Evolutionary conservation across 2,797 vertebrate species (phyloP).

Genomic region (Argentina silus): DNA sequence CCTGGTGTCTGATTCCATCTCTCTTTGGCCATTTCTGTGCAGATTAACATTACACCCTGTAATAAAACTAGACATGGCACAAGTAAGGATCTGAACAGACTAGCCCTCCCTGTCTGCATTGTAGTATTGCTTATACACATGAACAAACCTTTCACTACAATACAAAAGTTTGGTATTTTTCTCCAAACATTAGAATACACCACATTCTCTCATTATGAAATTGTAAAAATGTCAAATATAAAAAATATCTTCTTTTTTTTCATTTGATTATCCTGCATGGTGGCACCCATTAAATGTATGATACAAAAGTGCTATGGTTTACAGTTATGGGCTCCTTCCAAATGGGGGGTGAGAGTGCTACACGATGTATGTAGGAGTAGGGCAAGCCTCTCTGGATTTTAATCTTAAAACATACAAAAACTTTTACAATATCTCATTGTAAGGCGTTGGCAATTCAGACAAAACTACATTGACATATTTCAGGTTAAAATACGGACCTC

Average conservation of each 20-base stretch:
- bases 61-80: slow-evolving; percentile 35
- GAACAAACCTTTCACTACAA: slow-evolving; percentile 54
- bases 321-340: neutral
- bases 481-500: slow-evolving; percentile 54
- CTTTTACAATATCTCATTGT: slow-evolving; percentile 70
- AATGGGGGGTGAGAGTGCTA: neutral
- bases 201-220: slow-evolving; percentile 52
- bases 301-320: slow-evolving; percentile 4
- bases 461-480: slow-evolving; percentile 59
- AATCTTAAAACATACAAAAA: slow-evolving; percentile 40
- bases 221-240: slow-evolving; percentile 21
- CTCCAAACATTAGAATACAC: slow-evolving; percentile 45
- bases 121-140: slow-evolving; percentile 63
- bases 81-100: slow-evolving; percentile 54
- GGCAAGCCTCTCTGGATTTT: slow-evolving; percentile 12
- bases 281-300: slow-evolving; percentile 14
- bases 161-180: slow-evolving; percentile 63
- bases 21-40: slow-evolving; percentile 68
- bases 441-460: slow-evolving; percentile 63
- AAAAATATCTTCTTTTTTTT: slow-evolving; percentile 10
- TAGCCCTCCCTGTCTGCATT: slow-evolving; percentile 14
- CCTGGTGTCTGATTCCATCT: slow-evolving; percentile 1
- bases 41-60: slow-evolving; percentile 45
- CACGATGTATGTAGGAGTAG: slow-evolving; percentile 7
- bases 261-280: slow-evolving; percentile 4